phyloP scores from a whole-genome alignment of 2,797 vertebrate species.

The Cirrhinus molitorella region DNA sequence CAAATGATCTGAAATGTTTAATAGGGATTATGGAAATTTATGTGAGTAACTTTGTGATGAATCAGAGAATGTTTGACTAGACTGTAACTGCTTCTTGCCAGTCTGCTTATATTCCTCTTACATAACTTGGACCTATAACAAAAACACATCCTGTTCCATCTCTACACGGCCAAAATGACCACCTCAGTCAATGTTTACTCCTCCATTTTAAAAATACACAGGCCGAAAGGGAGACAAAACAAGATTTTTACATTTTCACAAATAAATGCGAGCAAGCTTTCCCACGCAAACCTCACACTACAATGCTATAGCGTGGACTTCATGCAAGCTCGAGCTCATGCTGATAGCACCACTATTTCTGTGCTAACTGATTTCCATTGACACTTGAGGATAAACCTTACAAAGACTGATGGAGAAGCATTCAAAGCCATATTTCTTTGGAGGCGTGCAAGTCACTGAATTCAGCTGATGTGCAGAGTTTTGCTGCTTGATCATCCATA shows the following conservation, averaged over 20 bases:
- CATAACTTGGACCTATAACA: background rate
- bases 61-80: background rate
- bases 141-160: background rate
- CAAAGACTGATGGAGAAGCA: conserved; percentile 1
- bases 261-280: background rate
- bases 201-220: background rate
- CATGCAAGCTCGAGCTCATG: background rate
- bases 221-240: background rate
- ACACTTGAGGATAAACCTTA: background rate
- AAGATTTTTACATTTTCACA: background rate
- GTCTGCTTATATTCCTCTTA: background rate
- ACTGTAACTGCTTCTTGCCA: background rate
- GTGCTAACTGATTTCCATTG: background rate
- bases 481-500: conserved; percentile 19
- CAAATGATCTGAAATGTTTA: background rate
- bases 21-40: background rate
- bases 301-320: background rate
- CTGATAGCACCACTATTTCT: background rate
- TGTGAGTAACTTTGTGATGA: background rate
- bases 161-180: background rate
- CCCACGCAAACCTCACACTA: background rate
- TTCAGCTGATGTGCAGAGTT: background rate
- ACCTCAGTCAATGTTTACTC: background rate
- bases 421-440: background rate
- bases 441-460: background rate